phyloP scores from a whole-genome alignment of 2,797 vertebrate species.

The Galagoides demidoff region DNA sequence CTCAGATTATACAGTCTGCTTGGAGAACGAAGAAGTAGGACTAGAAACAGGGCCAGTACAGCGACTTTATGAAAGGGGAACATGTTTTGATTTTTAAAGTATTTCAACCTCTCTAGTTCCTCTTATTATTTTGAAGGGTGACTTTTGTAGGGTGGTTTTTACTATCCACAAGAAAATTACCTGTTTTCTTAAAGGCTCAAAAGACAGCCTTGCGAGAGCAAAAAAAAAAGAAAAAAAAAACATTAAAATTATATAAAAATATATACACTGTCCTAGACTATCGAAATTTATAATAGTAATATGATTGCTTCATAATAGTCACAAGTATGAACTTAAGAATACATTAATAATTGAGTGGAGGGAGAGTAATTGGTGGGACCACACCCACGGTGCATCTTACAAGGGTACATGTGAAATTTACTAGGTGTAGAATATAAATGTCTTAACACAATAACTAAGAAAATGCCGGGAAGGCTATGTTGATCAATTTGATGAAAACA shows the following conservation, averaged over 20 bases:
- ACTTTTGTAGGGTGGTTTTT: constrained; percentile 5
- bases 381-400: too few species aligned
- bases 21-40: constrained; percentile 58
- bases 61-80: constrained; percentile 45
- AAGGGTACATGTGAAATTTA: too few species aligned
- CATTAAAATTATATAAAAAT: neutral
- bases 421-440: too few species aligned
- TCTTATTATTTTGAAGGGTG: constrained; percentile 8
- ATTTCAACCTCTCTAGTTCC: constrained; percentile 39
- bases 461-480: too few species aligned
- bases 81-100: constrained; percentile 64
- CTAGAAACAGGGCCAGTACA: constrained; percentile 43
- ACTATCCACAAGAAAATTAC: neutral
- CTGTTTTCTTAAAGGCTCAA: constrained; percentile 3
- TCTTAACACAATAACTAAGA: too few species aligned
- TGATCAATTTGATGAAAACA: too few species aligned
- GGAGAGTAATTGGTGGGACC: too few species aligned
- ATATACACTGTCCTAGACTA: neutral
- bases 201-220: neutral
- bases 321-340: neutral
- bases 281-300: neutral
- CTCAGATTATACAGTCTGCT: constrained; percentile 63
- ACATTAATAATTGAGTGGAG: neutral
- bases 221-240: neutral
- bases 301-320: neutral